These are phyloP conservation scores for Prenolepis imparis DNA, from an alignment of 2,888 invertebrate genomes.

Conservation along the genomic window DNA sequence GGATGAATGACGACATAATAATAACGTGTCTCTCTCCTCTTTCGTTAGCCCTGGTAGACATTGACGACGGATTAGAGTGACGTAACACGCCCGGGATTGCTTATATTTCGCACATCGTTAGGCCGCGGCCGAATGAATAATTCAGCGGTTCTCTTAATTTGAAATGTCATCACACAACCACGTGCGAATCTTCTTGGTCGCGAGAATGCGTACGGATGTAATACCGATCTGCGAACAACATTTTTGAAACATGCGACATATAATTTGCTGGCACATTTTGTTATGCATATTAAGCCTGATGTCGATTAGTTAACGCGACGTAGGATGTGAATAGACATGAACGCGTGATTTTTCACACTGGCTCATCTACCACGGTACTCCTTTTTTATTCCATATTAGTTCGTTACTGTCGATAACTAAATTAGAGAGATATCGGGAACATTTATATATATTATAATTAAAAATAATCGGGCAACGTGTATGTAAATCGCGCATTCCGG, in stretches of 20 bases:
- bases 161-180: conserved; percentile 53
- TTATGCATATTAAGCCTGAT: conserved; percentile 20
- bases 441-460: conserved; percentile 30
- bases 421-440: conserved; percentile 59
- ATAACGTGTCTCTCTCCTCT: conserved; percentile 47
- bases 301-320: conserved; percentile 28
- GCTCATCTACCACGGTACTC: conserved; percentile 31
- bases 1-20: conserved; percentile 66
- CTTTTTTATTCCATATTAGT: conserved; percentile 60
- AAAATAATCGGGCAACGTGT: neutral
- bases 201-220: neutral
- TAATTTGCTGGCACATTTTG: conserved; percentile 19
- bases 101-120: conserved; percentile 51
- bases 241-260: conserved; percentile 10
- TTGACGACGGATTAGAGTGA: conserved; percentile 38
- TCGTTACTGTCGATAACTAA: conserved; percentile 66
- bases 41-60: neutral
- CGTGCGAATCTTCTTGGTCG: conserved; percentile 21
- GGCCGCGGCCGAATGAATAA: conserved; percentile 43
- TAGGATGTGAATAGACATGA: neutral
- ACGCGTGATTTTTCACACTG: conserved; percentile 18
- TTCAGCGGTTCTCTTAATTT: conserved; percentile 47
- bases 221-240: conserved; percentile 3
- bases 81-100: conserved; percentile 5
- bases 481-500: conserved; percentile 36